Base-by-base conservation (phyloP, 2,113 vertebrate species). In the Phylloscopus whistleri region DNA sequence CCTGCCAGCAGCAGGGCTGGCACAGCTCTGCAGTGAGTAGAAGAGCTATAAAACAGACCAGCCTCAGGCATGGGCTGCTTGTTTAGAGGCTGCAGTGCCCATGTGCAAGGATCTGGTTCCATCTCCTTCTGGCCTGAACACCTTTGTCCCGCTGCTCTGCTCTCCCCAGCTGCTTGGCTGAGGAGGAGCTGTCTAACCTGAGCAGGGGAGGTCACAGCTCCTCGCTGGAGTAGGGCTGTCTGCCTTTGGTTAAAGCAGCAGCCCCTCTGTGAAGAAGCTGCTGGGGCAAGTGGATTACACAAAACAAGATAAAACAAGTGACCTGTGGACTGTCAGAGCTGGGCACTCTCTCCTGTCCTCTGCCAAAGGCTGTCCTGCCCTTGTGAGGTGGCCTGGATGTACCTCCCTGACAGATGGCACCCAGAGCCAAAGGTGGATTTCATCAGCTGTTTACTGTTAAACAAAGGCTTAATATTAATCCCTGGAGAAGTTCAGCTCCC, bases 381-480 rank as follows among this genome's bases (percentile, higher is more conserved):
- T 86, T 90, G 76, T 1, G 2, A 64, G 64, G 76, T 60, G 31
- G 48, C 76, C 88, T 84, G 79, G 64, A 88, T 78, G 44, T 43
- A 67, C 59, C 49, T 60, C 86, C 64, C 85, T 63, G 85, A 67
- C 92, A 93, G 95, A 81, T 90, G 90, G 94, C 44, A 75, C 41
- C 39, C 64, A 41, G 64, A 88, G 82, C 52, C 83, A 90, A 89
- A 94, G 90, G 68, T 92, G 44, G 90, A 95, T 96, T 95, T 93
- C 83, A 89, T 88, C 73, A 78, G 69, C 48, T 90, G 85, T 90
- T 92, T 90, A 84, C 64, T 19, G 49, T 84, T 84, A 93, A 92
- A 97, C 73, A 92, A 93, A n/a, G 21, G 88, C 88, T 94, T 93
- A 93, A 72, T 94, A 84, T 84, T 95, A 97, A 92, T 93, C 94